Conservation (phyloP, 1,140 invertebrate species). For the Trypoxylus dichotomus region DNA sequence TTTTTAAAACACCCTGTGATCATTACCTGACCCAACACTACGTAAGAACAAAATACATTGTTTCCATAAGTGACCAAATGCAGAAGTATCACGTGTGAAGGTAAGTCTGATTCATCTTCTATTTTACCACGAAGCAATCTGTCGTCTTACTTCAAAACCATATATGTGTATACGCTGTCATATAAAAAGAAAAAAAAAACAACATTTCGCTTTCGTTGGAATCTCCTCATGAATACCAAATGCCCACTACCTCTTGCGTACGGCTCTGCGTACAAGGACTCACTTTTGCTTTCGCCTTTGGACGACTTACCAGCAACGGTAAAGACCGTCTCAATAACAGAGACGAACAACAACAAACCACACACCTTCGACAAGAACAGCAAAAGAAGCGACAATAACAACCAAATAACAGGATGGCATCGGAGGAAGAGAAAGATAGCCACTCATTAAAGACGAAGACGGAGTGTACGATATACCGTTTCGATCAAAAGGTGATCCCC, state of each 20-base stretch:
- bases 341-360: too few relatives aligned
- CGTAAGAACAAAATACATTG: too few relatives aligned
- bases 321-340: neutral
- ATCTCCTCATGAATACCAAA: neutral
- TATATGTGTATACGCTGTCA: neutral
- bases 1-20: too few relatives aligned
- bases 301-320: neutral
- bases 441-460: neutral
- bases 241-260: neutral
- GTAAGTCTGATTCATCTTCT: neutral
- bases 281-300: neutral
- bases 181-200: too few relatives aligned
- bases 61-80: neutral
- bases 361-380: neutral
- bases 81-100: neutral
- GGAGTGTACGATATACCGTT: neutral
- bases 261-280: neutral
- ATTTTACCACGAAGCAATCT: neutral
- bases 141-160: neutral
- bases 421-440: neutral
- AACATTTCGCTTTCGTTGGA: neutral
- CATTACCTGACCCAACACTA: too few relatives aligned
- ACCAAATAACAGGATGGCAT: neutral
- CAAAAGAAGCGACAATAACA: neutral
- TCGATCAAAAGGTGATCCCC: neutral